Percentiles rank a stretch among this genome's conserved stretches.
Conservation (phyloP, 1,140 invertebrate genomes). For the Brachionus angularis region DNA sequence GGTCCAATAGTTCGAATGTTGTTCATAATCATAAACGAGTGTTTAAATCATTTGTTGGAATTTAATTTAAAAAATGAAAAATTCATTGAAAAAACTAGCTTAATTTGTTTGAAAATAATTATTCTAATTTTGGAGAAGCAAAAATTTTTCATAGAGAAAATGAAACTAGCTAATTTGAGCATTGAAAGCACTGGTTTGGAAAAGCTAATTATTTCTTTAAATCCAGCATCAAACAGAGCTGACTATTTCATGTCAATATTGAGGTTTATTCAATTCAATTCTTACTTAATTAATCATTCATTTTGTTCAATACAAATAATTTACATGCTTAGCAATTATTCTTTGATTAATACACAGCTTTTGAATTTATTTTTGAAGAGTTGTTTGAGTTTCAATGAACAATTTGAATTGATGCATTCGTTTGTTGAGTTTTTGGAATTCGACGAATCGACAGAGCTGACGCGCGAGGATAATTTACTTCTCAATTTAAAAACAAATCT, state of each 20-base stretch:
- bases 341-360: conserved; percentile 18
- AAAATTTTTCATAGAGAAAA: conserved; percentile 63
- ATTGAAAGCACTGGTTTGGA: conserved; percentile 70
- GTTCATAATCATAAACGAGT: conserved; percentile 13
- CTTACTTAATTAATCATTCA: neutral
- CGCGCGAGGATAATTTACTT: too few species aligned
- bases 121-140: conserved; percentile 65
- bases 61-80: conserved; percentile 60
- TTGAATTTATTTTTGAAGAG: conserved; percentile 37
- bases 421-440: conserved; percentile 37
- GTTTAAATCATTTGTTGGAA: conserved; percentile 26
- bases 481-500: too few species aligned
- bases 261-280: conserved; percentile 61
- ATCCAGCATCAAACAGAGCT: conserved; percentile 69
- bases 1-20: conserved; percentile 35
- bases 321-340: conserved; percentile 13
- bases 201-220: conserved; percentile 75
- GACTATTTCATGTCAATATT: conserved; percentile 75
- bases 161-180: conserved; percentile 55
- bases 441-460: neutral
- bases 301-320: conserved; percentile 1
- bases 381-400: conserved; percentile 25
- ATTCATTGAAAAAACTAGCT: conserved; percentile 64
- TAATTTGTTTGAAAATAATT: conserved; percentile 68
- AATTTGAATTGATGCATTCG: conserved; percentile 35